phyloP scores from a whole-genome alignment of 2,888 invertebrate genomes.

The Drosophila hamatofila region DNA sequence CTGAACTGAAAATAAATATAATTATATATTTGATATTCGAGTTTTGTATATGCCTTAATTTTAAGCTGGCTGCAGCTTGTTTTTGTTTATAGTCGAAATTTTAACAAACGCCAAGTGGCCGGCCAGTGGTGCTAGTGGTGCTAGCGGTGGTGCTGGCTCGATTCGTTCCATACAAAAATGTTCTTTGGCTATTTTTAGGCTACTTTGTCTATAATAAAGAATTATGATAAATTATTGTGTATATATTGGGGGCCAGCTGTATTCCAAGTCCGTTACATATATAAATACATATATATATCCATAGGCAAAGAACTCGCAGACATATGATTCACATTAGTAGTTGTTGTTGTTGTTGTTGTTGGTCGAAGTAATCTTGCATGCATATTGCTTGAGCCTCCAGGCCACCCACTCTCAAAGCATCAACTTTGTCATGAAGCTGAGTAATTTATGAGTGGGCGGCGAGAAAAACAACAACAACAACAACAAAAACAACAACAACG shows the following conservation, averaged over 20 bases:
- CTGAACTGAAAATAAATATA: slow-evolving; percentile 8
- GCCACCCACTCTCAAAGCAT: neutral
- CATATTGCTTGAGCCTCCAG: slow-evolving; percentile 8
- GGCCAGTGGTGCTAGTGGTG: too few relatives aligned
- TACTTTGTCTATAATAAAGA: slow-evolving; percentile 49
- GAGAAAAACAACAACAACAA: slow-evolving; percentile 3
- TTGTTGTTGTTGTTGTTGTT: slow-evolving; percentile 1
- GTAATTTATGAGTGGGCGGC: slow-evolving; percentile 47
- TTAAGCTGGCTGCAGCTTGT: slow-evolving; percentile 52
- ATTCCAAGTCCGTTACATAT: neutral
- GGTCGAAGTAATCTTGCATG: slow-evolving; percentile 24
- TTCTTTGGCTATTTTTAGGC: slow-evolving; percentile 36
- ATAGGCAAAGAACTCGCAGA: neutral
- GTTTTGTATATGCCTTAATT: slow-evolving; percentile 47
- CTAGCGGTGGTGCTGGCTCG: slow-evolving; percentile 2
- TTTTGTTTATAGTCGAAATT: slow-evolving; percentile 53
- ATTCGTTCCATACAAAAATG: slow-evolving; percentile 18
- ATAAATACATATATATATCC: neutral
- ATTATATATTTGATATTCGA: slow-evolving; percentile 17
- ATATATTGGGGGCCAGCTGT: slow-evolving; percentile 43
- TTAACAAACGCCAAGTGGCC: slow-evolving; percentile 41
- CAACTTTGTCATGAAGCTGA: slow-evolving; percentile 30
- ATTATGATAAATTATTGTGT: slow-evolving; percentile 56
- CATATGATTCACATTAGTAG: slow-evolving; percentile 30
- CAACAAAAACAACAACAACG: neutral